Conservation (phyloP, 2,888 invertebrate species). For the Platycheirus rosarum region DNA sequence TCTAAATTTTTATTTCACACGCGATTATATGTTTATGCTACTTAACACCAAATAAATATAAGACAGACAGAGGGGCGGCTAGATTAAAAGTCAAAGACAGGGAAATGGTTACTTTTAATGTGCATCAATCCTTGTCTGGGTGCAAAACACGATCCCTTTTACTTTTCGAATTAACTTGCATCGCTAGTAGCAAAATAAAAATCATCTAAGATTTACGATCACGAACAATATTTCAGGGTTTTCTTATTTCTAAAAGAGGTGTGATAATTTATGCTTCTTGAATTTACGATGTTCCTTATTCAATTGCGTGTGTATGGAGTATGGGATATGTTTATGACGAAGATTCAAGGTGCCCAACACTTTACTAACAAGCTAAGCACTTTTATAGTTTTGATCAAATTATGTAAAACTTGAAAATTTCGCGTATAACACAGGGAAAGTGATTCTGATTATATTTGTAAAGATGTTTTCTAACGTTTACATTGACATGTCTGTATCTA, state of each 20-base stretch:
- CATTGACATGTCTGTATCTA: too few species aligned
- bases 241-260: too few species aligned
- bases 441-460: too few species aligned
- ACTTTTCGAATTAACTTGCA: constrained; percentile 30
- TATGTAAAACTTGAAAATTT: too few species aligned
- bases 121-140: not conserved
- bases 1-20: constrained; percentile 51
- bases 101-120: constrained; percentile 9
- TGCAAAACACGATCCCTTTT: constrained; percentile 39
- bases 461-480: too few species aligned
- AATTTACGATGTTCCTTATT: constrained; percentile 19
- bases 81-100: constrained; percentile 20
- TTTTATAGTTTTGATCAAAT: too few species aligned
- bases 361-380: too few species aligned
- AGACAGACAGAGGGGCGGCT: constrained; percentile 6
- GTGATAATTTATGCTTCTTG: constrained; percentile 45
- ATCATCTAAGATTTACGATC: constrained; percentile 47
- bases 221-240: constrained; percentile 40
- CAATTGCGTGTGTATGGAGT: not conserved
- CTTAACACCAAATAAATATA: constrained; percentile 38
- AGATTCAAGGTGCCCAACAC: too few species aligned
- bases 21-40: constrained; percentile 50
- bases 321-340: too few species aligned
- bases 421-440: too few species aligned
- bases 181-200: constrained; percentile 20